A percentile compares a stretch with the other conserved stretches of the same genome.
These are phyloP conservation scores for Ciconia nigra DNA, from an alignment of 2,797 vertebrate species.

Conservation along the genomic window DNA sequence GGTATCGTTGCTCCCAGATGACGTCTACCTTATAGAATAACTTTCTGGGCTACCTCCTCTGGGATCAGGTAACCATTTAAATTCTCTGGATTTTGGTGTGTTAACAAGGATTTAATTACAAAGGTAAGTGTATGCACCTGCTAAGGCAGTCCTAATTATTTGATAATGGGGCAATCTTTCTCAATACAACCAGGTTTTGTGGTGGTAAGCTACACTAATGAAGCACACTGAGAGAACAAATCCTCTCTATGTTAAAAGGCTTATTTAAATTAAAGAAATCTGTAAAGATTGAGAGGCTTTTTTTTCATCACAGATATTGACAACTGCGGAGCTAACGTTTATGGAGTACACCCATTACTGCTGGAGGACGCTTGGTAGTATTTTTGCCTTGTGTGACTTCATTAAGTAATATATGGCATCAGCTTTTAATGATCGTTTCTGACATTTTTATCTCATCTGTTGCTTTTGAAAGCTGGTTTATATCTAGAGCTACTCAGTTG, in stretches of 20 bases:
- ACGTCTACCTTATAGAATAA: constrained; percentile 87
- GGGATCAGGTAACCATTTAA: constrained; percentile 85
- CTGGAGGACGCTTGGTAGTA: background rate
- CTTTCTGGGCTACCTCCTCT: constrained; percentile 87
- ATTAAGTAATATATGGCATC: constrained; percentile 24
- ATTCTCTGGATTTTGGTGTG: constrained; percentile 89
- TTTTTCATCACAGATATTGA: constrained; percentile 34
- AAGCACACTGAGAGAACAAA: constrained; percentile 77
- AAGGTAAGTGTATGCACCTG: constrained; percentile 87
- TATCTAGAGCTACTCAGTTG: constrained; percentile 39
- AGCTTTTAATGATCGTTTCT: background rate
- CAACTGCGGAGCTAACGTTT: background rate
- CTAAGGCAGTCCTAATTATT: constrained; percentile 83
- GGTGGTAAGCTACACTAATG: constrained; percentile 80
- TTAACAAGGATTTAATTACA: constrained; percentile 87
- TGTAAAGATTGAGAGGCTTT: constrained; percentile 57
- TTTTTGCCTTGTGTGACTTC: constrained; percentile 6
- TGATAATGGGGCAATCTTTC: constrained; percentile 85
- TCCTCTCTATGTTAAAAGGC: constrained; percentile 70
- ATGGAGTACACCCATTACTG: background rate
- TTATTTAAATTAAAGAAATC: constrained; percentile 77
- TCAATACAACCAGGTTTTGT: constrained; percentile 80
- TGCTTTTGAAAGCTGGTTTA: constrained; percentile 33
- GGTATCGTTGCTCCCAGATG: constrained; percentile 80
- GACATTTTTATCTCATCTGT: background rate